Base-by-base conservation (phyloP, 2,113 vertebrate genomes). In the Daphoenositta chrysoptera region DNA sequence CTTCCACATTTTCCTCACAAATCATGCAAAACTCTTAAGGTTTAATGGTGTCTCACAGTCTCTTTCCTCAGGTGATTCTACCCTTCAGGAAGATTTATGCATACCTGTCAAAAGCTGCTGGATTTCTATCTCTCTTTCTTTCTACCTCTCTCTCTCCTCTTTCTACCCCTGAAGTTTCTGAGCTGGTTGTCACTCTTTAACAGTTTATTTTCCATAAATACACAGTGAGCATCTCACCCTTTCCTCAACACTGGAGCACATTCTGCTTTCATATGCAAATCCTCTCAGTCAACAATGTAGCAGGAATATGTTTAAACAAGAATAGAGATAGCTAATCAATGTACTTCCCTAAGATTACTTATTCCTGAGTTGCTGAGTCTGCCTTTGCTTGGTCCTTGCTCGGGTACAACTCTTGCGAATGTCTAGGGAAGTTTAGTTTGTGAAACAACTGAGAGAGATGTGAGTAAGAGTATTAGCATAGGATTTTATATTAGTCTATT, bases 221-320 rank as follows among this genome's bases (percentile, higher is more conserved):
- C 73, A 92, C 61, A 82, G 84, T 86, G 39, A 94, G 27, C 39
- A 56, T 11, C 44, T 93, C 87, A 35, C 48, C 81, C 40, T 83
- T 79, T 84, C 47, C 63, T 89, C 73, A 83, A 92, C n/a, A 65
- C 18, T 47, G 42, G 39, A 84, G 78, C 27, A 64, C 39, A 93
- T 93, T 84, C 60, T 63, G 66, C 91, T 97, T 97, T 97, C 42
- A 92, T 87, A 94, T 96, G 96, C 72, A 97, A 97, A 97, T 95
- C 69, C 39, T 78, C 51, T 83, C 87, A 93, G 86, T 96, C 89
- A 96, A 89, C 61, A 96, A 47, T 35, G 86, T 76, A 96, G 65
- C 85, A 96, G 66, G 50, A 94, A 92, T 87, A 78, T 94, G 57
- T 94, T 96, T 91, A 95, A 95, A 93, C 87, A 96, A 54, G 91